Conservation (phyloP, 1,140 invertebrate species). For the Drosophila sechellia region DNA sequence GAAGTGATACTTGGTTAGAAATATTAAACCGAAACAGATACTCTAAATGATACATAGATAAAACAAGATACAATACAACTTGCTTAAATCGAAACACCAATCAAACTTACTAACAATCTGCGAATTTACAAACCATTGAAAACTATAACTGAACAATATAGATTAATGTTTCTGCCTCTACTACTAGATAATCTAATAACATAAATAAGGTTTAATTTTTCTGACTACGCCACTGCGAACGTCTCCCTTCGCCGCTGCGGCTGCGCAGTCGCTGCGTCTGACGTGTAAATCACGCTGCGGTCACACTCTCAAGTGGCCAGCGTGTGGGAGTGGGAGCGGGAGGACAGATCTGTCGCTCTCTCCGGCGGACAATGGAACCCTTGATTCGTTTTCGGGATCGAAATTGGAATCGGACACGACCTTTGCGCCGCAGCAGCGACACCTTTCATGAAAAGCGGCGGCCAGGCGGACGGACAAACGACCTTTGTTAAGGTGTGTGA, state of each 20-base stretch:
- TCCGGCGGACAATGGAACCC: conserved; percentile 65
- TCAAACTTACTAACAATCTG: no score
- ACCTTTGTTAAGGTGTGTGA: conserved; percentile 74
- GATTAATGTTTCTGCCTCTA: no score
- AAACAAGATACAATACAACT: no score
- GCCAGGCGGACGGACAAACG: conserved; percentile 47
- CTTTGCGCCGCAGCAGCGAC: conserved; percentile 39
- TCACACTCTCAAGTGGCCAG: conserved; percentile 78
- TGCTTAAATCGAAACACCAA: no score
- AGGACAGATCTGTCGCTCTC: conserved; percentile 24
- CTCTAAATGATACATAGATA: no score
- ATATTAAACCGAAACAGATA: no score
- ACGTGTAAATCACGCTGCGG: conserved; percentile 78
- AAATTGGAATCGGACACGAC: conserved; percentile 45
- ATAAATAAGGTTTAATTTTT: not conserved
- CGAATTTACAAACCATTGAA: no score
- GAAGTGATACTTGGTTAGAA: no score
- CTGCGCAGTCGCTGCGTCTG: conserved; percentile 51
- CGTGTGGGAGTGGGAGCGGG: conserved; percentile 8
- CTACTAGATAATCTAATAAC: no score
- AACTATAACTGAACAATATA: no score
- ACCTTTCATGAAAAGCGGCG: conserved; percentile 53
- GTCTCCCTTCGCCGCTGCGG: conserved; percentile 22
- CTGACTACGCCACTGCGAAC: conserved; percentile 2
- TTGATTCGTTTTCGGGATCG: conserved; percentile 62